Conservation (phyloP, 2,888 invertebrate genomes). For the Acleris holmiana region DNA sequence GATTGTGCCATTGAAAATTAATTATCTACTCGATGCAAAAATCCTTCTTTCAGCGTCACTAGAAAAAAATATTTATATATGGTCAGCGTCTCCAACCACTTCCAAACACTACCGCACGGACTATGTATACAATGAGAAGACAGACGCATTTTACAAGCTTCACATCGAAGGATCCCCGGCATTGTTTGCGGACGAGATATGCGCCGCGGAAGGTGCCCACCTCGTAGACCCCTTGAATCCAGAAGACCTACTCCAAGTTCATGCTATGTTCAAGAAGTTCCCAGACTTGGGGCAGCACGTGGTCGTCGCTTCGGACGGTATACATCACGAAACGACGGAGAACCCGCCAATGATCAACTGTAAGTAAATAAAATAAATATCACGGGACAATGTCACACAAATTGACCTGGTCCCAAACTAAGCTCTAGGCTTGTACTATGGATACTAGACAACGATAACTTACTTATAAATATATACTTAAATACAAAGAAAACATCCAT, state of each 20-base stretch:
- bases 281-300: conserved; percentile 29
- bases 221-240: conserved; percentile 1
- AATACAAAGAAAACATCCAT: too few relatives aligned
- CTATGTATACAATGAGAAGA: conserved; percentile 31
- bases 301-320: conserved; percentile 21
- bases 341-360: conserved; percentile 25
- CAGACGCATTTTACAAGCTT: conserved; percentile 37
- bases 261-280: conserved; percentile 31
- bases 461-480: too few relatives aligned
- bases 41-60: neutral
- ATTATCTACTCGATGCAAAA: too few relatives aligned
- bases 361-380: too few relatives aligned
- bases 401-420: too few relatives aligned
- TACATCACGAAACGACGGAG: conserved; percentile 23
- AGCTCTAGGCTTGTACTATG: too few relatives aligned
- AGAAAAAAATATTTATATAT: too few relatives aligned
- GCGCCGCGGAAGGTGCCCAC: conserved; percentile 25
- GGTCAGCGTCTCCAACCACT: conserved; percentile 4
- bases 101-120: conserved; percentile 32
- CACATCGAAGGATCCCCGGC: conserved; percentile 18
- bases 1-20: too few relatives aligned
- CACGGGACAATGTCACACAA: too few relatives aligned
- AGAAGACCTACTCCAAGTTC: conserved; percentile 20
- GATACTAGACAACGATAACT: too few relatives aligned
- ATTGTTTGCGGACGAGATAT: neutral